Evolutionary conservation across 2,113 vertebrate species (phyloP).

Genomic region (Platycercus adscitus): DNA sequence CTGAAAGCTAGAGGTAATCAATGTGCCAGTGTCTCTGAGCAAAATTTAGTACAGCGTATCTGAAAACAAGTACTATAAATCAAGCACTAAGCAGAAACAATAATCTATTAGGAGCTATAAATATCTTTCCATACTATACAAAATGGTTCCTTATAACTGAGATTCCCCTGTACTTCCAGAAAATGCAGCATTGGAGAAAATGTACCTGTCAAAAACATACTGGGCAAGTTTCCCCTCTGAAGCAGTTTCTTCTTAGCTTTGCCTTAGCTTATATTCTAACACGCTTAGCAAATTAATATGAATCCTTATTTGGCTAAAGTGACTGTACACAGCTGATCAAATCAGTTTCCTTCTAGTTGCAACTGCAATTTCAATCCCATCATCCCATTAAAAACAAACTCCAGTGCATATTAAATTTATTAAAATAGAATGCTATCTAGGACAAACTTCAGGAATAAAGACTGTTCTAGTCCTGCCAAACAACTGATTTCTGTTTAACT

Average conservation of each 20-base stretch:
- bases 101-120: constrained; percentile 34
- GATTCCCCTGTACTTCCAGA: background rate
- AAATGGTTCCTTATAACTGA: background rate
- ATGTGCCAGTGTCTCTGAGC: constrained; percentile 16
- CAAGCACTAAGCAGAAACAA: constrained; percentile 32
- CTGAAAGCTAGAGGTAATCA: constrained; percentile 57
- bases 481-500: background rate
- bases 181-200: background rate
- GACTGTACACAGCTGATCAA: background rate
- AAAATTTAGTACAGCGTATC: constrained; percentile 46
- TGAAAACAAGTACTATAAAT: constrained; percentile 61
- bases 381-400: background rate
- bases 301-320: background rate
- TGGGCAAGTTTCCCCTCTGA: background rate
- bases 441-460: background rate
- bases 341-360: background rate
- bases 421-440: background rate
- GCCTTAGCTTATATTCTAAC: background rate
- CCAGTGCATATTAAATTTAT: background rate
- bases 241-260: background rate
- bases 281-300: background rate
- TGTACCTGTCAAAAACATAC: background rate
- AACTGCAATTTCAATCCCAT: background rate
- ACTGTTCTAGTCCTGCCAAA: background rate
- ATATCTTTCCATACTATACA: background rate